These are phyloP conservation scores for Smittia aterrima DNA, from an alignment of 2,888 invertebrate species.

Conservation along the genomic window DNA sequence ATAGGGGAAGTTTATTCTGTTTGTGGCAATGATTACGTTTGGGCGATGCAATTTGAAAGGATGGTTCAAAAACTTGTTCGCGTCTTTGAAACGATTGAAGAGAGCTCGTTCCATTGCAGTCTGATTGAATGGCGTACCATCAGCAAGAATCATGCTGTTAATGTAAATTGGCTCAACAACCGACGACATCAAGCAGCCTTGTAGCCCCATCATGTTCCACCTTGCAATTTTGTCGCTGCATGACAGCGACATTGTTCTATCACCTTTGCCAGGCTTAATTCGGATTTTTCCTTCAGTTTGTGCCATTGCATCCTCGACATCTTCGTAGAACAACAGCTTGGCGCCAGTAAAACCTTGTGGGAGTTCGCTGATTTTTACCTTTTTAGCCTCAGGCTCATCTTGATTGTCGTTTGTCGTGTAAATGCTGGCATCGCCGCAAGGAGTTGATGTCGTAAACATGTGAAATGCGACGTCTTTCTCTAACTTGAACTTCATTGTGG, in stretches of 20 bases:
- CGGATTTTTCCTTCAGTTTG: conserved; percentile 71
- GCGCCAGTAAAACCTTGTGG: conserved; percentile 72
- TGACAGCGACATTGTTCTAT: conserved; percentile 82
- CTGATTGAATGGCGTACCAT: conserved; percentile 62
- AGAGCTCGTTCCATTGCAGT: conserved; percentile 60
- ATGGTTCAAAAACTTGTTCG: not conserved
- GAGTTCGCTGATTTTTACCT: conserved; percentile 42
- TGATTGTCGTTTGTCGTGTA: conserved; percentile 58
- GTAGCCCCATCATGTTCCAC: conserved; percentile 83
- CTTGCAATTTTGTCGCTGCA: conserved; percentile 92
- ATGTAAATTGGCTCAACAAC: conserved; percentile 68
- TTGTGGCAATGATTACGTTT: conserved; percentile 45
- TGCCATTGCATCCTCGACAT: conserved; percentile 60
- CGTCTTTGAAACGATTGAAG: conserved; percentile 49
- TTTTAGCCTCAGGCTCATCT: conserved; percentile 43
- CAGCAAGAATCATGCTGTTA: conserved; percentile 68
- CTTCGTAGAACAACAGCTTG: conserved; percentile 61
- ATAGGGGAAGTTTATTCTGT: conserved; percentile 52
- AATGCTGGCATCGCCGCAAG: conserved; percentile 93
- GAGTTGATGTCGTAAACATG: conserved; percentile 82
- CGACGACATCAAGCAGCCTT: conserved; percentile 75
- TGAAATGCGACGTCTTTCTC: conserved; percentile 67
- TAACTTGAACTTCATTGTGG: conserved; percentile 55
- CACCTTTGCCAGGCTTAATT: conserved; percentile 89
- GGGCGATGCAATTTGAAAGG: conserved; percentile 47